Evolutionary conservation across 2,797 vertebrate species (phyloP).

Genomic region (Valencia hispanica): DNA sequence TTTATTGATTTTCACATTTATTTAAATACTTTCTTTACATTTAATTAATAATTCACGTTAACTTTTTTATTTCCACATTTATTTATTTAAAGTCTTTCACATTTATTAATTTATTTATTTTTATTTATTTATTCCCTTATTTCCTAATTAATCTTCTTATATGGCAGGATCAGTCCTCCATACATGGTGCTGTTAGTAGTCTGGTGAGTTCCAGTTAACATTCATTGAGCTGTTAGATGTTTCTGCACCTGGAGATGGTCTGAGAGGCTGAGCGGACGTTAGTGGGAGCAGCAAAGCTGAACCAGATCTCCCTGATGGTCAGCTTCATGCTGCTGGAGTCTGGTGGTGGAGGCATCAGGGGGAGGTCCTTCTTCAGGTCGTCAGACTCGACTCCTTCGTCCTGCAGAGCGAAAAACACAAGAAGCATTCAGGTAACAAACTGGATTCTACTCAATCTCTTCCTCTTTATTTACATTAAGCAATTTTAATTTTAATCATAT

Average conservation of each 20-base stretch:
- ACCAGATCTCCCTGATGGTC: constrained; percentile 98
- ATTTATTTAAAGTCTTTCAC: too few species aligned
- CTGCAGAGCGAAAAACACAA: constrained; percentile 64
- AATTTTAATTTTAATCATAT: background rate
- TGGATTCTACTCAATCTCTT: background rate
- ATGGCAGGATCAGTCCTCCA: too few species aligned
- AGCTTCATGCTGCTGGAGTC: constrained; percentile 99
- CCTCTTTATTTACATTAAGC: too few species aligned
- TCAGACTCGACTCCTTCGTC: constrained; percentile 99
- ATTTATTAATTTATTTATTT: too few species aligned
- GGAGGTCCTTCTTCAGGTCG: constrained; percentile 96
- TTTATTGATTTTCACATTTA: too few species aligned
- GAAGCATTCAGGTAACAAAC: background rate
- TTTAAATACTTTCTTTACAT: too few species aligned
- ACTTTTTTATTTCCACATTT: too few species aligned
- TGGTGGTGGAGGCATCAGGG: constrained; percentile 94
- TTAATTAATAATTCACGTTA: too few species aligned
- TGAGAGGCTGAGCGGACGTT: constrained; percentile 91
- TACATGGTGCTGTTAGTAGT: too few species aligned
- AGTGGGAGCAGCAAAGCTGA: constrained; percentile 98
- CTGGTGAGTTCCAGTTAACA: too few species aligned
- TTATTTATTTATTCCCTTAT: too few species aligned
- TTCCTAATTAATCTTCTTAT: too few species aligned
- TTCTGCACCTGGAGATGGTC: constrained; percentile 87
- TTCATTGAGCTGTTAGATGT: background rate